A percentile compares a stretch with the other conserved stretches of the same genome.
These are phyloP conservation scores for Chromis chromis DNA, from an alignment of 2,797 vertebrate genomes.

Conservation along the genomic window DNA sequence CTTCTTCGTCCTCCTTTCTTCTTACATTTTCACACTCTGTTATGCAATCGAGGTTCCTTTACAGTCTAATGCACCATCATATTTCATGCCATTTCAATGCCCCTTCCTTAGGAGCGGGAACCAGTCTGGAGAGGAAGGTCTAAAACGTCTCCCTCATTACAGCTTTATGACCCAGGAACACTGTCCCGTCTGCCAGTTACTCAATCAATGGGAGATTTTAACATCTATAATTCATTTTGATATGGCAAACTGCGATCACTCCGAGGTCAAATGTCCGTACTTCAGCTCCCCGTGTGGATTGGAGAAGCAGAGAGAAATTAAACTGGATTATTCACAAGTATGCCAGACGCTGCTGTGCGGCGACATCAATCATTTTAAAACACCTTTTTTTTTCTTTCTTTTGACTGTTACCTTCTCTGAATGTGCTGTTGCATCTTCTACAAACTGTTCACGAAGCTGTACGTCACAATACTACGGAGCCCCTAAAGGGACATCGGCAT, in stretches of 20 bases:
- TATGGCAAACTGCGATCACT: slow-evolving; percentile 24
- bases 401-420: background rate
- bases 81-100: slow-evolving; percentile 37
- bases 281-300: slow-evolving; percentile 35
- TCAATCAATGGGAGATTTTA: slow-evolving; percentile 51
- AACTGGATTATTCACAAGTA: slow-evolving; percentile 24
- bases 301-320: slow-evolving; percentile 34
- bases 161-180: slow-evolving; percentile 37
- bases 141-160: slow-evolving; percentile 49
- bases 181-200: slow-evolving; percentile 41
- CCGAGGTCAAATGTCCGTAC: slow-evolving; percentile 44
- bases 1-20: background rate
- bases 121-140: slow-evolving; percentile 16
- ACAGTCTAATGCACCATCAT: background rate
- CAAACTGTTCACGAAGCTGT: background rate
- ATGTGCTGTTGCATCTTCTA: background rate
- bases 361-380: slow-evolving; percentile 12
- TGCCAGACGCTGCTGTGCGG: slow-evolving; percentile 3
- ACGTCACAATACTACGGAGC: too few species aligned
- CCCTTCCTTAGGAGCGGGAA: slow-evolving; percentile 18
- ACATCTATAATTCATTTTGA: slow-evolving; percentile 52
- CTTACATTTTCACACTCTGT: slow-evolving; percentile 8
- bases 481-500: too few species aligned
- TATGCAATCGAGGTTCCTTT: slow-evolving; percentile 13
- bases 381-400: too few species aligned